Base-by-base conservation (phyloP, 2,888 invertebrate genomes). In the Nymphalis c-album region DNA sequence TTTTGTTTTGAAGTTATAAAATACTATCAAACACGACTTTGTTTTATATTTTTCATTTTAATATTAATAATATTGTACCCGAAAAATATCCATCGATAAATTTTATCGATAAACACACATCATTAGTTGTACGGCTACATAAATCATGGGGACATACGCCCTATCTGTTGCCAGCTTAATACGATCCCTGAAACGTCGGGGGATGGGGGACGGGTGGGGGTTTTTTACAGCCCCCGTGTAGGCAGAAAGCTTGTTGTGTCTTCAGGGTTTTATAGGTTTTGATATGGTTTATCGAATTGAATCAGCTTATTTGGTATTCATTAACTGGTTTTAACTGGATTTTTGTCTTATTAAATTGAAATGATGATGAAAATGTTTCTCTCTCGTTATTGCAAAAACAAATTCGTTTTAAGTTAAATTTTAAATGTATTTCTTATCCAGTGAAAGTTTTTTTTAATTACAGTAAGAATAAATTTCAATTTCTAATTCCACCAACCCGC, bases 131-230 rank as follows among this genome's bases (percentile, higher is more conserved):
- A 84, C 57, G 46, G 62, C 83, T 84, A 90, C 87, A 90, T 91
- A 90, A 90, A 91, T 91, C 91, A 91, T 85, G 77, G 84, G 82
- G 88, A 90, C 90, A 89, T 86, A 88, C 88, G 88, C 88, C 90
- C 89, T 90, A 90, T 91, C 90, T 89, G 89, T 90, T 90, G 88
- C 87, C 87, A 83, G 90, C 87, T 90, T 91, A 91, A 91, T 91
- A 89, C 88, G 88, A 87, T 86, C 87, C 86, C 80, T 80, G 79
- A 80, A 84, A 85, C 72, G 77, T 80, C 79, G 69, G 71, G 68
- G 75, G 73, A 18, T 57, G 69, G 74, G 60, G 59, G 22, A 60
- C 20, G 65, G 70, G 68, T 40, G 67, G 67, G 51, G 70, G 53
- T 75, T 80, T 82, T 84, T 85, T 83, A 80, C 80, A 69, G 65